Evolutionary conservation across 2,797 vertebrate species (phyloP), one percentile per base, ranked within the genome.

Genomic region (Enteromius treurensis): DNA sequence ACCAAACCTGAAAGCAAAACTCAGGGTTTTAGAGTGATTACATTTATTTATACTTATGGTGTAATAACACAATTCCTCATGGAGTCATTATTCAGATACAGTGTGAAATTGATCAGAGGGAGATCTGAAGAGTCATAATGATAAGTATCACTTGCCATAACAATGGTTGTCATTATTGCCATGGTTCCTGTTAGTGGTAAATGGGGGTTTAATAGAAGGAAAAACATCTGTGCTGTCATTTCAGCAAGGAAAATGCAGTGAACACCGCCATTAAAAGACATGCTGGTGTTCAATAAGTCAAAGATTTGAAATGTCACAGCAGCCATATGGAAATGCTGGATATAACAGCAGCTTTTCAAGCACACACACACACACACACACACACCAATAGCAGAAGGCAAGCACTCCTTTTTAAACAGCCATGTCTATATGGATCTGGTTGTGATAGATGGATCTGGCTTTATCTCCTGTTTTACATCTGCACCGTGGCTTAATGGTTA

Each of bases 391-490:
- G 32, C 23, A 32, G 19, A 40, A 40, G 19, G n/a, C 23, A 13
- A 32, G 45, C 68, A 77, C 75, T 10, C 7, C 1, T 32, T 32
- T 64, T 64, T 64, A 64, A 32, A 64, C 15, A 15, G 53, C 40
- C 29, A 3, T 79, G 82, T 58, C 60, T 86, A 82, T 86, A 51
- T 71, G 60, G 60, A 73, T 86, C 82, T 83, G 79, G 55, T 65
- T 79, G 55, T 81, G 69, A 82, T 51, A 93, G 91, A 88, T 86
- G 91, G 92, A 94, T 93, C 89, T 92, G 92, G 91, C 92, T 94
- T 94, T 94, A 93, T 93, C 91, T 90, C 88, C 93, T 94, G 92
- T 91, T 95, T 93, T 92, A 91, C 76, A 90, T 90, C 90, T 89
- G 8, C 21, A 60, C 0, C 1, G 13, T 60, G 55, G 74, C n/a